Evolutionary conservation across 1,140 invertebrate species (phyloP).

Genomic region (Heterodera carotae): DNA sequence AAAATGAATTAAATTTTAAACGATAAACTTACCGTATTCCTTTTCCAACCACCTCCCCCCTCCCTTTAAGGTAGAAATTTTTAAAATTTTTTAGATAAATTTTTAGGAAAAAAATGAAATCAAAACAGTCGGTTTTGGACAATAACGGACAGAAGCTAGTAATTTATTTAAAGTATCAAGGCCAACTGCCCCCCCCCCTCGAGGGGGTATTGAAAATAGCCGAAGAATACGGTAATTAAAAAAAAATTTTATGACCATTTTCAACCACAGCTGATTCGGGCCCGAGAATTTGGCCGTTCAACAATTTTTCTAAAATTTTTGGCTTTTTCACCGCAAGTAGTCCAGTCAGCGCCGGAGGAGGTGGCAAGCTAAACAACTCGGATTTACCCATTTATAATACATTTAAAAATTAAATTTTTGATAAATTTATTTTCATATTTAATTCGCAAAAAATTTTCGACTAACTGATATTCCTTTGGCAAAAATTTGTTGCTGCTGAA

Average conservation of each 20-base stretch:
- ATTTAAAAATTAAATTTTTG: not conserved
- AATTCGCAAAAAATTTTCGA: not conserved
- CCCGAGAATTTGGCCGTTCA: constrained; percentile 11
- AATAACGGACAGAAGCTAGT: no score
- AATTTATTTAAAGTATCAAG: no score
- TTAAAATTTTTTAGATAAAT: no score
- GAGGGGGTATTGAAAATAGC: no score
- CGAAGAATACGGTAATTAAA: no score
- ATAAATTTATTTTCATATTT: not conserved
- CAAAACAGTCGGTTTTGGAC: no score
- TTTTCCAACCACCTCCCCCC: no score
- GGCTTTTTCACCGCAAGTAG: constrained; percentile 13
- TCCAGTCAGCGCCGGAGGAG: constrained; percentile 15
- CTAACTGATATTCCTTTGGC: constrained; percentile 19
- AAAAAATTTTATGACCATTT: constrained; percentile 14
- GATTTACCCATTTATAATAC: not conserved
- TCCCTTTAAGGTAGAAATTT: no score
- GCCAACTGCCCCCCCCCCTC: no score
- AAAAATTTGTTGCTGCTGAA: constrained; percentile 21
- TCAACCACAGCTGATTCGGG: constrained; percentile 24
- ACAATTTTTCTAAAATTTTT: constrained; percentile 28
- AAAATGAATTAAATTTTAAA: no score
- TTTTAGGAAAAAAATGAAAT: no score
- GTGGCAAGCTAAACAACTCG: constrained; percentile 11
- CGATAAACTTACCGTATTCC: no score